Conservation (phyloP, 2,797 vertebrate species). For the Tokudaia muenninki region DNA sequence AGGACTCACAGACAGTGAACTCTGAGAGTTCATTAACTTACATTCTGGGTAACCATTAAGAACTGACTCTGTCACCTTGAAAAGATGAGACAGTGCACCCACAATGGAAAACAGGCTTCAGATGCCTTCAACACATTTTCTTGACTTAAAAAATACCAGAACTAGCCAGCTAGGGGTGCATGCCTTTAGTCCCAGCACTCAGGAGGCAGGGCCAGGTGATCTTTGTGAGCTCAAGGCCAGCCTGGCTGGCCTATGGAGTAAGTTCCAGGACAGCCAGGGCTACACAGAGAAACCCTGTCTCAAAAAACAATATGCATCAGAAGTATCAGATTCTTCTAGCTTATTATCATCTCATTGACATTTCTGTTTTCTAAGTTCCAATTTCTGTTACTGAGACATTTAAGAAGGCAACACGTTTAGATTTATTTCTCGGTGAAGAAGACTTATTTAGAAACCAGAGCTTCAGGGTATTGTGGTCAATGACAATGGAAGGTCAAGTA, state of each 20-base stretch:
- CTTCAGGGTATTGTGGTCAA: not conserved
- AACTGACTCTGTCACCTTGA: not conserved
- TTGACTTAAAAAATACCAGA: not conserved
- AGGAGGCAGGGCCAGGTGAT: not conserved
- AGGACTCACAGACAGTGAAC: not conserved
- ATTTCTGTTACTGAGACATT: constrained; percentile 47
- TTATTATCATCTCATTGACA: constrained; percentile 69
- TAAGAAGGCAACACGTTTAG: not conserved
- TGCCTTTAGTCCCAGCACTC: not conserved
- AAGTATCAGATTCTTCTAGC: constrained; percentile 68
- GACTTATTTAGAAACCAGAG: not conserved
- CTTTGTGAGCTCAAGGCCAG: not conserved
- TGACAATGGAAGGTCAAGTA: not conserved
- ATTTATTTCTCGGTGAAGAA: not conserved
- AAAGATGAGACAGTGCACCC: not conserved
- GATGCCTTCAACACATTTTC: not conserved
- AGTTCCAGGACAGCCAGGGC: not conserved
- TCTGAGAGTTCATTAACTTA: no score
- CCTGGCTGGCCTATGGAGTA: not conserved
- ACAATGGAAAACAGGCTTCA: not conserved
- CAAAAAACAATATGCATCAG: not conserved
- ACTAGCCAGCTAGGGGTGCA: not conserved
- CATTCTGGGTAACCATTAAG: not conserved
- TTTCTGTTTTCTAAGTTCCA: constrained; percentile 84
- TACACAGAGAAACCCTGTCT: not conserved